These are phyloP conservation scores for Anoplius nigerrimus DNA, from an alignment of 2,888 invertebrate species.

Conservation along the genomic window DNA sequence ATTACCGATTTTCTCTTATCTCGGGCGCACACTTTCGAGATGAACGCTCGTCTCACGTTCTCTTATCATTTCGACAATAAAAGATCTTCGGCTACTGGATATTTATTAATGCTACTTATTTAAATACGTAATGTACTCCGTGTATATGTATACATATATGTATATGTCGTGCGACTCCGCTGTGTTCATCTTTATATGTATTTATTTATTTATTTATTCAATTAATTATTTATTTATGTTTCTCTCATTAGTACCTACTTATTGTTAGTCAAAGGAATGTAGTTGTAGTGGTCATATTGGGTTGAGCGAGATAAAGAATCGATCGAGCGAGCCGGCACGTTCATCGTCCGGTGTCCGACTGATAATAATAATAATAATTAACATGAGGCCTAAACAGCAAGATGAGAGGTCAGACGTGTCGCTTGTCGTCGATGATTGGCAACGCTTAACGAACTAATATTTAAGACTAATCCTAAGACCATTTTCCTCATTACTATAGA, in stretches of 20 bases:
- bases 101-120: conserved; percentile 8
- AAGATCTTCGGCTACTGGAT: not conserved
- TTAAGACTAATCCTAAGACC: too few relatives aligned
- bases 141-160: conserved; percentile 11
- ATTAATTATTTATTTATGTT: conserved; percentile 40
- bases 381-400: conserved; percentile 24
- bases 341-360: conserved; percentile 57
- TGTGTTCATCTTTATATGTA: conserved; percentile 21
- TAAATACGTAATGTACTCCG: conserved; percentile 1
- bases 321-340: conserved; percentile 62
- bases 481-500: too few relatives aligned
- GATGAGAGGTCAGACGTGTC: conserved; percentile 21
- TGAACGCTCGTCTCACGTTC: conserved; percentile 27
- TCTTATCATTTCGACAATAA: conserved; percentile 19
- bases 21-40: conserved; percentile 58
- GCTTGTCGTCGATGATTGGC: not conserved
- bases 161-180: conserved; percentile 15
- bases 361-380: conserved; percentile 37
- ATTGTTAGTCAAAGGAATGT: conserved; percentile 72
- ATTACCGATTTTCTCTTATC: conserved; percentile 55
- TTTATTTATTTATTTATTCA: conserved; percentile 36
- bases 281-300: conserved; percentile 65
- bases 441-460: not conserved
- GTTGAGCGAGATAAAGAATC: conserved; percentile 64
- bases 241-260: conserved; percentile 70